Conservation (phyloP, 2,797 vertebrate species). For the Thripadectes ignobilis region DNA sequence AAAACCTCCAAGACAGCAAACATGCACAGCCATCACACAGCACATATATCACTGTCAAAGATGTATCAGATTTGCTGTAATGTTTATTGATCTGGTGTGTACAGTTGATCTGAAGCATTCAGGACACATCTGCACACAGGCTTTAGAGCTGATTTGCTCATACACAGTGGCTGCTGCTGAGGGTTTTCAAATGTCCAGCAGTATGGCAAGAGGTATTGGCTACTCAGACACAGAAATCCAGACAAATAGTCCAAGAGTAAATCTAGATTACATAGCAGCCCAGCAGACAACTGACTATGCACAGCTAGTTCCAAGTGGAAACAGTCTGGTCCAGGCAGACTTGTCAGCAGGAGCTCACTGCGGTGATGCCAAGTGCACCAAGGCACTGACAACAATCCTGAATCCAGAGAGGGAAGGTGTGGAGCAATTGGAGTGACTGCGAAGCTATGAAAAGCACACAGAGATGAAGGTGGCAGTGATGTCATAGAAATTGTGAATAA, state of each 20-base stretch:
- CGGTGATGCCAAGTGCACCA: neutral
- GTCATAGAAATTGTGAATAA: neutral
- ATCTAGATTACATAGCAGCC: neutral
- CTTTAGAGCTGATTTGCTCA: neutral
- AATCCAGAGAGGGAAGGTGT: neutral
- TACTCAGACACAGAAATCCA: neutral
- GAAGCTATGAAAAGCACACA: neutral
- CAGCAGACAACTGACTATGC: neutral
- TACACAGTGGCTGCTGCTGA: neutral
- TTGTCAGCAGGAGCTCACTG: neutral
- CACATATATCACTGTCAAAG: neutral
- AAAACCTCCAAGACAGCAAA: neutral
- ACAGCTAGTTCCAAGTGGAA: neutral
- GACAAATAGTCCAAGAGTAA: neutral
- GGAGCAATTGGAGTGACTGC: neutral
- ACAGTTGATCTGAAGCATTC: neutral
- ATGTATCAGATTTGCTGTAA: neutral
- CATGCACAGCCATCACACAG: neutral
- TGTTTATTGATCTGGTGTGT: neutral
- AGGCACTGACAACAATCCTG: neutral
- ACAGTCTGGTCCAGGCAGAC: neutral
- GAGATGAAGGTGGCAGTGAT: neutral
- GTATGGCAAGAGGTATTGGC: neutral
- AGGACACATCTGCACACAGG: neutral
- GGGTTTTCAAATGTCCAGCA: neutral